These are phyloP conservation scores for Anguilla pacifica DNA, from an alignment of 2,797 vertebrate genomes.

Conservation along the genomic window DNA sequence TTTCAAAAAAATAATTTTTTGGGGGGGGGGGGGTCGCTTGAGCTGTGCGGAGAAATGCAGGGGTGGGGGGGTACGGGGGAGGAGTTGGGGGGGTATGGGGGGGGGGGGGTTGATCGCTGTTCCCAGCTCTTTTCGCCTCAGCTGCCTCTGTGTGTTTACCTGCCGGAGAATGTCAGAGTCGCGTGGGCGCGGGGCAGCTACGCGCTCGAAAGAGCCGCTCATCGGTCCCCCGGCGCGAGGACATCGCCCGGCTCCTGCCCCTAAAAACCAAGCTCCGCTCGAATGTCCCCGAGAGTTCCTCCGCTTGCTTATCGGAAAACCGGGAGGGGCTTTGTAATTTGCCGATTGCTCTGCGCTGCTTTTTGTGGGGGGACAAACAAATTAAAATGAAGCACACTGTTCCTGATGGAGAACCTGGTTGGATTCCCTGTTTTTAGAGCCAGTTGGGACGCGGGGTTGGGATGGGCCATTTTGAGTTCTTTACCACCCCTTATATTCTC, in stretches of 20 bases:
- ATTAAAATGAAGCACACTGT: too few species aligned
- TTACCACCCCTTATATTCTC: constrained; percentile 69
- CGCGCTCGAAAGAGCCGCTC: not conserved
- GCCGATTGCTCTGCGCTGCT: not conserved
- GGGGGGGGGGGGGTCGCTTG: not conserved
- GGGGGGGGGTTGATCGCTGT: constrained; percentile 3
- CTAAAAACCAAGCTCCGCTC: not conserved
- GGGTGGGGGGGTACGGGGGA: too few species aligned
- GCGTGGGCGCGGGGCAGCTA: not conserved
- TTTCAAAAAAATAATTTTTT: too few species aligned
- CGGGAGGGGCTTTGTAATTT: not conserved
- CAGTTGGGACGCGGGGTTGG: not conserved
- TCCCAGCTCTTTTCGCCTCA: not conserved
- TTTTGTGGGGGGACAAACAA: not conserved
- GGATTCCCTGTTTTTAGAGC: not conserved
- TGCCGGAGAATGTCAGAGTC: not conserved
- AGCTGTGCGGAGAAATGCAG: not conserved
- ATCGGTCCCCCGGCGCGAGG: not conserved
- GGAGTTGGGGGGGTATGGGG: not conserved
- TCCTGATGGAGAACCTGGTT: not conserved
- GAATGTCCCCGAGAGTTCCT: too few species aligned
- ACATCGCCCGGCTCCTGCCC: not conserved
- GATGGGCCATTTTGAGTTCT: constrained; percentile 47
- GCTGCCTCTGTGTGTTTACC: not conserved
- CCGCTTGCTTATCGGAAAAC: not conserved